Conservation (phyloP, 2,797 vertebrate genomes). For the Neoniphon sammara region DNA sequence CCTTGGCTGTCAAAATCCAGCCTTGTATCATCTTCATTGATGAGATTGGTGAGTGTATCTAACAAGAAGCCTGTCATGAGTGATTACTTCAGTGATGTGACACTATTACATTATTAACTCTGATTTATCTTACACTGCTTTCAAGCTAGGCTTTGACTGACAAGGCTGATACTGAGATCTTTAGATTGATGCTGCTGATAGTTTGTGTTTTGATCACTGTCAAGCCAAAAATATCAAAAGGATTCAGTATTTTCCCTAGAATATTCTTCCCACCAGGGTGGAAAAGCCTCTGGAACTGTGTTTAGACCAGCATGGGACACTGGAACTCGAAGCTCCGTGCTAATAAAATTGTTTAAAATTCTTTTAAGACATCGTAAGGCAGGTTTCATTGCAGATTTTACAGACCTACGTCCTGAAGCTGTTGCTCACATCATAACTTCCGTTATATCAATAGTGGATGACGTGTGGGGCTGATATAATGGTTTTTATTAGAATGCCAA, state of each 20-base stretch:
- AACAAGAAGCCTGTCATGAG: background rate
- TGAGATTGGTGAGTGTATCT: constrained; percentile 82
- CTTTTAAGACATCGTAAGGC: too few relatives aligned
- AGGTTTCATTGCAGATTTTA: too few relatives aligned
- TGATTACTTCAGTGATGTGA: background rate
- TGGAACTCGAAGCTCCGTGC: too few relatives aligned
- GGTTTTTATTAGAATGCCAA: constrained; percentile 4
- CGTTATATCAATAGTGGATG: background rate
- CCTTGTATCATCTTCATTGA: constrained; percentile 89
- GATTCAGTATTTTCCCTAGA: too few relatives aligned
- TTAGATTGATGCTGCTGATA: too few relatives aligned
- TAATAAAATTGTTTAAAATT: too few relatives aligned
- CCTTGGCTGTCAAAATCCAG: constrained; percentile 86
- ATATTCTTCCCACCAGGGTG: too few relatives aligned
- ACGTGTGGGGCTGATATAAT: background rate
- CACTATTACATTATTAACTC: background rate
- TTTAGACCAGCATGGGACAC: too few relatives aligned
- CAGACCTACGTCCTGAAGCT: background rate
- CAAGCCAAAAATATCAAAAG: too few relatives aligned
- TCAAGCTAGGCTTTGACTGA: background rate
- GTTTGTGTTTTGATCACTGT: too few relatives aligned
- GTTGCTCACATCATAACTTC: background rate
- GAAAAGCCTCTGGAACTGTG: too few relatives aligned
- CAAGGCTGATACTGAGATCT: too few relatives aligned
- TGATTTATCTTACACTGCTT: background rate